Conservation (phyloP, 2,113 vertebrate genomes). For the Zapornia atra region DNA sequence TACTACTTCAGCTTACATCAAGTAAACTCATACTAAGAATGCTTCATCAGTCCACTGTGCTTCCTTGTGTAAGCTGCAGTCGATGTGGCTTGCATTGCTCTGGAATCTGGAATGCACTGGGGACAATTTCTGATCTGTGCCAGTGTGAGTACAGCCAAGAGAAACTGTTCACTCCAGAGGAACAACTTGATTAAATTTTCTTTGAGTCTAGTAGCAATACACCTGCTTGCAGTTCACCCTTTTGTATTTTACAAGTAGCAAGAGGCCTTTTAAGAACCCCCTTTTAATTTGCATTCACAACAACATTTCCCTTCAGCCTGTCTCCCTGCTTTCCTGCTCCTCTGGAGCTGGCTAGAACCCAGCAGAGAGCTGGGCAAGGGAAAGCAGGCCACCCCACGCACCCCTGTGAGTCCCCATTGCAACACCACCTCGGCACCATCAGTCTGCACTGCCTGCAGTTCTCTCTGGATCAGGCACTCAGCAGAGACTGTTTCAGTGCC, state of each 20-base stretch:
- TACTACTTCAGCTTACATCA: not conserved
- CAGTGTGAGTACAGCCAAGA: not conserved
- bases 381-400: too few relatives aligned
- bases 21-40: not conserved
- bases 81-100: not conserved
- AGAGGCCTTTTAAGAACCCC: not conserved
- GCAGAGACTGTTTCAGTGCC: not conserved
- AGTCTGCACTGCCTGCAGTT: too few relatives aligned
- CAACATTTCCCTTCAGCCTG: not conserved
- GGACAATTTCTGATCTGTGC: not conserved
- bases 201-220: not conserved
- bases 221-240: not conserved
- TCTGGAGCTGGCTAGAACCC: not conserved
- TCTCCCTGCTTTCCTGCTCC: not conserved
- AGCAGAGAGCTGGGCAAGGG: rapidly evolving
- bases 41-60: not conserved
- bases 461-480: not conserved
- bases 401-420: not conserved
- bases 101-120: not conserved
- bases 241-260: not conserved
- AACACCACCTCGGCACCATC: not conserved
- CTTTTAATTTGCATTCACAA: not conserved
- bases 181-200: not conserved
- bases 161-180: not conserved
- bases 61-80: not conserved